Evolutionary conservation across 2,797 vertebrate genomes (phyloP).

Genomic region (Odontamblyopus lacepedii): DNA sequence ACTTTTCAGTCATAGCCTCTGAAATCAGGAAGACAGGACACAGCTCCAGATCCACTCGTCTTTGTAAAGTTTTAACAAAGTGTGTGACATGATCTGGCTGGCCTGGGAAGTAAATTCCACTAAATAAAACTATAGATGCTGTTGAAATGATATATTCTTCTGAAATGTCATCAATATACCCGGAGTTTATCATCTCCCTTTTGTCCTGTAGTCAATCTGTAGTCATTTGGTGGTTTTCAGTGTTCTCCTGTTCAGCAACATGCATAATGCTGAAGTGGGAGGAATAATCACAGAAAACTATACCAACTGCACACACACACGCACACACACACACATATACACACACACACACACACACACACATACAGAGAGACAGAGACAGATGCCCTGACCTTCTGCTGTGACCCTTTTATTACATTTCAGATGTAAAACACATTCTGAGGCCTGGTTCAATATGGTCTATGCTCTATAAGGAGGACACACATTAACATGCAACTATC

Average conservation of each 20-base stretch:
- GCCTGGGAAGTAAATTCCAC: not conserved
- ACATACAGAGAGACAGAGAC: not conserved
- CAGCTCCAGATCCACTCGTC: too few relatives aligned
- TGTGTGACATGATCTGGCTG: too few relatives aligned
- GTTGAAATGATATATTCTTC: not conserved
- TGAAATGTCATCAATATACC: not conserved
- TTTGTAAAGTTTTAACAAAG: too few relatives aligned
- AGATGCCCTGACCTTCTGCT: not conserved
- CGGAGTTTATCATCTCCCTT: not conserved
- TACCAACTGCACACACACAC: not conserved
- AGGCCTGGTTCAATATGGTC: not conserved
- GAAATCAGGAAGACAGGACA: too few relatives aligned
- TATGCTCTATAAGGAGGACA: not conserved
- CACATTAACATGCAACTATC: not conserved
- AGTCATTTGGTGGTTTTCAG: not conserved
- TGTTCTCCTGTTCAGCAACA: not conserved
- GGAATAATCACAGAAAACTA: not conserved
- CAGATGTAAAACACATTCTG: slow-evolving; percentile 1
- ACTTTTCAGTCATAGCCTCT: too few relatives aligned
- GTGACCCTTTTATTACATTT: slow-evolving; percentile 1
- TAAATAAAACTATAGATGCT: not conserved
- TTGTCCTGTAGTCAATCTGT: not conserved
- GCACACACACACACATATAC: not conserved
- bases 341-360: not conserved
- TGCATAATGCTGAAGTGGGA: not conserved